Evolutionary conservation across 2,797 vertebrate genomes (phyloP).

Genomic region (Masticophis lateralis): DNA sequence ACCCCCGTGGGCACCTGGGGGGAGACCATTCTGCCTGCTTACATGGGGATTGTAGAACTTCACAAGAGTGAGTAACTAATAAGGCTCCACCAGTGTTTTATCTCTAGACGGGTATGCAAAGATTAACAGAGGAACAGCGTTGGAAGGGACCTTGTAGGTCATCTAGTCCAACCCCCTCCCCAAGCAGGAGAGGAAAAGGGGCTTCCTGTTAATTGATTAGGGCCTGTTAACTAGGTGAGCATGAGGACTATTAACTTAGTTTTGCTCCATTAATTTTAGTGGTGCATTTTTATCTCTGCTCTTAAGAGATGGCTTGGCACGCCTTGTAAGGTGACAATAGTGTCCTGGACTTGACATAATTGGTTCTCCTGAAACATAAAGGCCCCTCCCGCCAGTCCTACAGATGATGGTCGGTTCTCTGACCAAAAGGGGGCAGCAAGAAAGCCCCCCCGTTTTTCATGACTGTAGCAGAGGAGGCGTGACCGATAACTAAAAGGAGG

Average conservation of each 20-base stretch:
- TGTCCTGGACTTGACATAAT: background rate
- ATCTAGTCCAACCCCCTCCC: no score
- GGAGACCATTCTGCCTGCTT: constrained; percentile 37
- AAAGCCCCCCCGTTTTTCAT: background rate
- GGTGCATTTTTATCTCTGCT: background rate
- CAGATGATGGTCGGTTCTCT: background rate
- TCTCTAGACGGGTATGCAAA: background rate
- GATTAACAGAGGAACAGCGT: no score
- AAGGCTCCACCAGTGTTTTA: background rate
- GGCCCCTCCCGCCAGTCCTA: background rate
- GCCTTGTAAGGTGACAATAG: background rate
- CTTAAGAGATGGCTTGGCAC: background rate
- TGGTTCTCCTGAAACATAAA: background rate
- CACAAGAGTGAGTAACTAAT: constrained; percentile 40
- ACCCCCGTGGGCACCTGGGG: constrained; percentile 28
- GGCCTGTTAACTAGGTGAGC: background rate
- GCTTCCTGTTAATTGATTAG: background rate
- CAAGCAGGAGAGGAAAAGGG: background rate
- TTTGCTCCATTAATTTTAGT: background rate
- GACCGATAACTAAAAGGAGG: no score
- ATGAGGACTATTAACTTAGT: background rate
- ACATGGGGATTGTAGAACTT: constrained; percentile 45
- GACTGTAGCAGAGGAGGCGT: background rate
- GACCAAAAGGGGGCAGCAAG: background rate
- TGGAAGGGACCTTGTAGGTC: no score